phyloP scores from a whole-genome alignment of 2,113 vertebrate species.

The Tympanuchus pallidicinctus region DNA sequence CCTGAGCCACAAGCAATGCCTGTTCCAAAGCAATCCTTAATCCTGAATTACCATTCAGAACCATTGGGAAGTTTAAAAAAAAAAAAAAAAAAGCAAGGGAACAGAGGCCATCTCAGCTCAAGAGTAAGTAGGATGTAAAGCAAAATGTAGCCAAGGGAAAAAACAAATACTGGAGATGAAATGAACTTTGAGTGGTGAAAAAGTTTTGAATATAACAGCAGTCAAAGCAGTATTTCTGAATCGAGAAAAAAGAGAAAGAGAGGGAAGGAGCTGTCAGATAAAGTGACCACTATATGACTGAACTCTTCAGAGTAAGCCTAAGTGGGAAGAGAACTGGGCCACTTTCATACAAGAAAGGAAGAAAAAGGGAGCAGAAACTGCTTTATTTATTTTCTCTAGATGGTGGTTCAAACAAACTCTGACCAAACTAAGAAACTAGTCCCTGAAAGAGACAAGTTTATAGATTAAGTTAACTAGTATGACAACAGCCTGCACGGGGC shows the following conservation, averaged over 20 bases:
- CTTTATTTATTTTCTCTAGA: background rate
- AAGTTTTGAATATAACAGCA: background rate
- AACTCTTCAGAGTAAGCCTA: background rate
- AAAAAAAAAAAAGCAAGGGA: background rate
- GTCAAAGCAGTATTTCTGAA: background rate
- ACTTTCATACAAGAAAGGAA: background rate
- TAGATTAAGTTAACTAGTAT: background rate
- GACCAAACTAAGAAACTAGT: background rate
- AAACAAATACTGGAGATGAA: rapidly evolving
- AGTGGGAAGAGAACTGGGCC: background rate
- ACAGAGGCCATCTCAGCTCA: background rate
- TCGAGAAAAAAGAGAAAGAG: background rate
- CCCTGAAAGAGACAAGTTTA: background rate
- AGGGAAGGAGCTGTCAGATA: background rate
- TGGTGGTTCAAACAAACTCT: background rate
- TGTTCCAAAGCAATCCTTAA: rapidly evolving
- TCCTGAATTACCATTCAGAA: background rate
- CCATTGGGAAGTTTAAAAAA: background rate
- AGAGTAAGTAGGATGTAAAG: background rate
- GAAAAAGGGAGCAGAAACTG: background rate
- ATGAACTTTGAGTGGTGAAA: background rate
- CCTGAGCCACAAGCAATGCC: background rate
- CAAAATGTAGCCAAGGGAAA: background rate
- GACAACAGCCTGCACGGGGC: background rate
- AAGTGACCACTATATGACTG: background rate